phyloP scores from a whole-genome alignment of 2,888 invertebrate genomes.

The Agrotis exclamationis region DNA sequence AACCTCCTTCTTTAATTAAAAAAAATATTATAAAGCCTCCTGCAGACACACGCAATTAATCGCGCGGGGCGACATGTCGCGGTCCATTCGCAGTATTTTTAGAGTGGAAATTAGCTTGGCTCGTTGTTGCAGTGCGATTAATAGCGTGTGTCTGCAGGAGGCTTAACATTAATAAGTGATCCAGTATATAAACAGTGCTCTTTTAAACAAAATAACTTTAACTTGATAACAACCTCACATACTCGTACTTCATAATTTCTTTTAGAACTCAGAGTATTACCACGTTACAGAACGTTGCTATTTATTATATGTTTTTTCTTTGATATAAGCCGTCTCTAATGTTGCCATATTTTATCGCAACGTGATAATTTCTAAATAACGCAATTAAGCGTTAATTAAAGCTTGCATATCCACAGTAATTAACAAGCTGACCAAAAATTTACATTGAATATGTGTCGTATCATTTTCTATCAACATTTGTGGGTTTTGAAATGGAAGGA shows the following conservation, averaged over 20 bases:
- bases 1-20: too few relatives aligned
- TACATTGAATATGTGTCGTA: constrained; percentile 52
- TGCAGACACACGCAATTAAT: too few relatives aligned
- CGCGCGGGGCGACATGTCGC: too few relatives aligned
- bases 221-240: background rate
- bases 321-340: constrained; percentile 30
- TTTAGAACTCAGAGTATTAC: constrained; percentile 5
- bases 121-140: too few relatives aligned
- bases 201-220: constrained; percentile 9
- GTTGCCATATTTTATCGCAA: constrained; percentile 39
- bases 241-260: background rate
- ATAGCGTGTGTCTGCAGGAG: too few relatives aligned
- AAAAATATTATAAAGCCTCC: too few relatives aligned
- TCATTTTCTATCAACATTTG: constrained; percentile 56
- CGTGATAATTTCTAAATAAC: constrained; percentile 66
- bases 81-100: too few relatives aligned
- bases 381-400: constrained; percentile 66
- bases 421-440: constrained; percentile 57
- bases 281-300: constrained; percentile 3
- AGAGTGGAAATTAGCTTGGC: too few relatives aligned
- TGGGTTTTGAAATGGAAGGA: constrained; percentile 47
- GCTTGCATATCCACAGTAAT: constrained; percentile 45
- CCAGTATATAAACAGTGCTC: constrained; percentile 20
- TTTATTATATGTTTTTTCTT: constrained; percentile 33
- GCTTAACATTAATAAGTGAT: constrained; percentile 2